Conservation (phyloP, 2,797 vertebrate species). For the Acrossocheilus fasciatus region DNA sequence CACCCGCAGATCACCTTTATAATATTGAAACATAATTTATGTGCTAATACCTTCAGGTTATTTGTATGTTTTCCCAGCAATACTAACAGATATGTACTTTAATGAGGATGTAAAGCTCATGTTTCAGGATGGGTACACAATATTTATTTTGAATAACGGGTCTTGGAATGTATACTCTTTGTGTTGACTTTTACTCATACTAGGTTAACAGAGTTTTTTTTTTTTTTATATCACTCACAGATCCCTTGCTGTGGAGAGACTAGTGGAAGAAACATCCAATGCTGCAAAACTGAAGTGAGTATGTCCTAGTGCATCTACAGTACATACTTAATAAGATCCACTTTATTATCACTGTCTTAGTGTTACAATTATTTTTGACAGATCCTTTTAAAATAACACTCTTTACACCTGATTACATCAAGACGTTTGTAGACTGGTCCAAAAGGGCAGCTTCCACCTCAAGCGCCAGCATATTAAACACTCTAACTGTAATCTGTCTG, state of each 20-base stretch:
- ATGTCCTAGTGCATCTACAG: background rate
- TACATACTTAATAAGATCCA: background rate
- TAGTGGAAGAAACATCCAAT: background rate
- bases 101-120: constrained; percentile 8
- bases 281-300: constrained; percentile 13
- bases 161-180: background rate
- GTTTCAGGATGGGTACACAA: constrained; percentile 35
- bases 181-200: constrained; percentile 16
- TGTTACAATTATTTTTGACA: background rate
- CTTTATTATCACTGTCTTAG: background rate
- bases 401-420: constrained; percentile 18
- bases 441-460: background rate
- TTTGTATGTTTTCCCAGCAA: background rate
- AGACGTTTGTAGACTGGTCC: background rate
- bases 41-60: background rate
- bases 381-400: background rate
- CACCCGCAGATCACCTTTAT: background rate
- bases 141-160: constrained; percentile 22
- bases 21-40: background rate
- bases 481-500: constrained; percentile 22
- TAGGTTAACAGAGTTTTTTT: background rate
- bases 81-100: constrained; percentile 19
- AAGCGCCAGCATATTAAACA: constrained; percentile 2
- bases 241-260: background rate
- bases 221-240: background rate